phyloP scores from a whole-genome alignment of 2,113 vertebrate species.

The Orientallactaga bullata region DNA sequence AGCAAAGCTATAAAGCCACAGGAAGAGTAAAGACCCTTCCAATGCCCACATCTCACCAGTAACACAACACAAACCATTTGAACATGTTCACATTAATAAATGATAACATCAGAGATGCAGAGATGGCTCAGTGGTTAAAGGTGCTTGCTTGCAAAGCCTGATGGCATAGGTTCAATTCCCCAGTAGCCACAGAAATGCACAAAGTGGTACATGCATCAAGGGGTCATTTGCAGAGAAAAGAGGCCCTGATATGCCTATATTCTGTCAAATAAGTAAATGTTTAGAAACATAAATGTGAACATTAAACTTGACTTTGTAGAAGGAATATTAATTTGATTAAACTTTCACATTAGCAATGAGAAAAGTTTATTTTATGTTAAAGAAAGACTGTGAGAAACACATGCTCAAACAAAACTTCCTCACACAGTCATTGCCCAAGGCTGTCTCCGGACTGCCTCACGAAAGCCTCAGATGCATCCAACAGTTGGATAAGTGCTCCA shows the following conservation, averaged over 20 bases:
- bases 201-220: too few relatives aligned
- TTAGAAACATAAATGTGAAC: slow-evolving; percentile 23
- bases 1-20: slow-evolving; percentile 56
- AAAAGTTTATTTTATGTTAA: slow-evolving; percentile 1
- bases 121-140: too few relatives aligned
- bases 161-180: too few relatives aligned
- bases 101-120: slow-evolving; percentile 13
- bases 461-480: neutral
- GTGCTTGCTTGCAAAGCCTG: too few relatives aligned
- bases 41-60: neutral
- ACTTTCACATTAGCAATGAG: neutral
- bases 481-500: neutral
- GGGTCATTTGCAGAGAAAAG: too few relatives aligned
- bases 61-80: neutral
- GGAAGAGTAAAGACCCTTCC: neutral
- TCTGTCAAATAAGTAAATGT: too few relatives aligned
- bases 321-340: slow-evolving; percentile 26
- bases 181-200: too few relatives aligned
- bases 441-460: neutral
- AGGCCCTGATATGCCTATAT: too few relatives aligned
- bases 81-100: neutral
- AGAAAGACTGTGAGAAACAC: neutral
- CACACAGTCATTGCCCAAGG: neutral
- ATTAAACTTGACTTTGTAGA: slow-evolving; percentile 48
- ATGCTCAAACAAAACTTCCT: neutral